Evolutionary conservation across 2,797 vertebrate species (phyloP).

Genomic region (Acipenser transmontanus): DNA sequence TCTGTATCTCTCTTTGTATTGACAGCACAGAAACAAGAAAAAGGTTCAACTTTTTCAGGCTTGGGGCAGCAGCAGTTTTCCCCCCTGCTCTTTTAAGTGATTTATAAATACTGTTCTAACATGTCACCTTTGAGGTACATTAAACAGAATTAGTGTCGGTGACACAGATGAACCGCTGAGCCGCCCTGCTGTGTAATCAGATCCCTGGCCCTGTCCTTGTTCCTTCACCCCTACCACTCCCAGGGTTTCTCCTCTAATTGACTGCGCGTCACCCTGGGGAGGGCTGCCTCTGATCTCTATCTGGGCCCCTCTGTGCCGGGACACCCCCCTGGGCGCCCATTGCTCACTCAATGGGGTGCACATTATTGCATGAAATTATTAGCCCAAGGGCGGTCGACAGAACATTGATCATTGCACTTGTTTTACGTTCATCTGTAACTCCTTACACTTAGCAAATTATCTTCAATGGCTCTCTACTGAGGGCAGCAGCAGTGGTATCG

Average conservation of each 20-base stretch:
- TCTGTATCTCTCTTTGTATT: no score
- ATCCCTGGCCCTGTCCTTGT: conserved; percentile 25
- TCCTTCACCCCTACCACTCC: conserved; percentile 33
- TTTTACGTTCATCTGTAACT: background rate
- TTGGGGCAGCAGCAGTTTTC: conserved; percentile 9
- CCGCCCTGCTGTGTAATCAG: conserved; percentile 25
- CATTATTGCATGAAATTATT: background rate
- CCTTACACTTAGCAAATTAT: no score
- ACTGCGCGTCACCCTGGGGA: conserved; percentile 17
- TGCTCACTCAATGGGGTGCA: background rate
- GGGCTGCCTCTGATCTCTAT: conserved; percentile 2
- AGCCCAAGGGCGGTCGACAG: background rate
- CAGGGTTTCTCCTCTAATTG: conserved; percentile 18
- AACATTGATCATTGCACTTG: background rate
- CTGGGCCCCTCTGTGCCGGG: conserved; percentile 5
- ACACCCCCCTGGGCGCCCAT: background rate
- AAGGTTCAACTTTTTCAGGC: no score
- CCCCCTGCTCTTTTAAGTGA: conserved; percentile 12
- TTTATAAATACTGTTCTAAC: background rate
- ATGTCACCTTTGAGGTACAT: conserved; percentile 45
- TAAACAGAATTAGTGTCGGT: conserved; percentile 44
- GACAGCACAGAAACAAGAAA: no score
- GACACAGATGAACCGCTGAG: conserved; percentile 35
- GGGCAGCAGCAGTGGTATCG: no score
- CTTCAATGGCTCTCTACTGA: no score